Percentiles rank a stretch among this genome's conserved stretches.
Conservation (phyloP, 2,797 vertebrate genomes). For the Tiaroga cobitis region DNA sequence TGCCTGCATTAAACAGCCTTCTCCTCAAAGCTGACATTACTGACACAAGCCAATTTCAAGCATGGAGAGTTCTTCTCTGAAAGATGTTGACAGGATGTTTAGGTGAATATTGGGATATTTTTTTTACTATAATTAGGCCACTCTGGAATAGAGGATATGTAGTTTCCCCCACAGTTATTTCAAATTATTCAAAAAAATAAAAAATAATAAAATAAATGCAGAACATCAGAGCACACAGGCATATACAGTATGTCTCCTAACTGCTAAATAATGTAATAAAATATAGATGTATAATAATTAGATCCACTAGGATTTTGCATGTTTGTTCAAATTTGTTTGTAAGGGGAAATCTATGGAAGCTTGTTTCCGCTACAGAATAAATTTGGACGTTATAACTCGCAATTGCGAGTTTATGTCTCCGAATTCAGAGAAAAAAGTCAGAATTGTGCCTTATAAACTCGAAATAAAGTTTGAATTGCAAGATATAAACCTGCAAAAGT, state of each 20-base stretch:
- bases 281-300: not conserved
- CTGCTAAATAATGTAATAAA: not conserved
- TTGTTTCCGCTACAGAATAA: not conserved
- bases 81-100: not conserved
- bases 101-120: constrained; percentile 1
- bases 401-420: not conserved
- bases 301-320: not conserved
- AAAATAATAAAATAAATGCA: not conserved
- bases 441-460: too few relatives aligned
- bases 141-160: constrained; percentile 40
- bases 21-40: constrained; percentile 34
- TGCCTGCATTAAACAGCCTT: constrained; percentile 24
- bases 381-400: not conserved
- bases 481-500: not conserved
- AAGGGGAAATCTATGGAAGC: not conserved
- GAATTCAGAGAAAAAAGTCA: not conserved
- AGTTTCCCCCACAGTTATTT: not conserved
- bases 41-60: constrained; percentile 28
- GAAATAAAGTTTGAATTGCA: not conserved
- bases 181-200: constrained; percentile 19
- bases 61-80: constrained; percentile 41
- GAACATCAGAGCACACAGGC: not conserved
- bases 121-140: constrained; percentile 39
- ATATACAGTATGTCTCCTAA: not conserved
- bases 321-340: not conserved